phyloP scores from a whole-genome alignment of 2,797 vertebrate species.

The Florisuga fusca region DNA sequence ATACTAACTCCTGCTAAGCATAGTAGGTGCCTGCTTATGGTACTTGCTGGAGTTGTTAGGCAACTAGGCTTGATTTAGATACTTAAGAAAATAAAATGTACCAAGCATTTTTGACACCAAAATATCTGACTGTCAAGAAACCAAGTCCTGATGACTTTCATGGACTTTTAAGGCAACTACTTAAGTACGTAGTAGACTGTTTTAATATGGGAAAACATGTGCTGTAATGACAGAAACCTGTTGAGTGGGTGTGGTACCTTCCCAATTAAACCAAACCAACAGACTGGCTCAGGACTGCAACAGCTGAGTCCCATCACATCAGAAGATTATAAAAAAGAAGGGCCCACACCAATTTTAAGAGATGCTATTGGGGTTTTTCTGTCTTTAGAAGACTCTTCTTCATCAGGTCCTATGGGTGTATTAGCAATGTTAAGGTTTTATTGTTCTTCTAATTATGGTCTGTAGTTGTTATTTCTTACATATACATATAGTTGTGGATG shows the following conservation, averaged over 20 bases:
- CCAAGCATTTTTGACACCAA: conserved; percentile 12
- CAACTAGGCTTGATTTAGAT: conserved; percentile 25
- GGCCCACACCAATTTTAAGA: fast-evolving
- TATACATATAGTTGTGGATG: not conserved
- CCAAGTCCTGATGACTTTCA: not conserved
- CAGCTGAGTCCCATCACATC: not conserved
- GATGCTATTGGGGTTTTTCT: fast-evolving
- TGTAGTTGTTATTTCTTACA: not conserved
- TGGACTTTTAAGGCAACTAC: not conserved
- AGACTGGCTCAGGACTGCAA: not conserved
- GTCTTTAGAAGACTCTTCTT: fast-evolving
- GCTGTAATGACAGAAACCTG: not conserved
- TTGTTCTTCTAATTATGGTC: not conserved
- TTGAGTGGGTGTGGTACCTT: not conserved
- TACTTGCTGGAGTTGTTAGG: conserved; percentile 8
- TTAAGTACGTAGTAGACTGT: not conserved
- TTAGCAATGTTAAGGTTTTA: not conserved
- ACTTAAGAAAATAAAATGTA: conserved; percentile 26
- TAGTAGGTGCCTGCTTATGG: not conserved
- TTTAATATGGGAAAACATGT: not conserved
- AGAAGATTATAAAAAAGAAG: not conserved
- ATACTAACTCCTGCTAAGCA: not conserved
- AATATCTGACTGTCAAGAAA: not conserved
- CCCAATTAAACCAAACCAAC: not conserved
- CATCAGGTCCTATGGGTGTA: not conserved